Conservation (phyloP, 2,888 invertebrate species). For the Rhagium mordax region DNA sequence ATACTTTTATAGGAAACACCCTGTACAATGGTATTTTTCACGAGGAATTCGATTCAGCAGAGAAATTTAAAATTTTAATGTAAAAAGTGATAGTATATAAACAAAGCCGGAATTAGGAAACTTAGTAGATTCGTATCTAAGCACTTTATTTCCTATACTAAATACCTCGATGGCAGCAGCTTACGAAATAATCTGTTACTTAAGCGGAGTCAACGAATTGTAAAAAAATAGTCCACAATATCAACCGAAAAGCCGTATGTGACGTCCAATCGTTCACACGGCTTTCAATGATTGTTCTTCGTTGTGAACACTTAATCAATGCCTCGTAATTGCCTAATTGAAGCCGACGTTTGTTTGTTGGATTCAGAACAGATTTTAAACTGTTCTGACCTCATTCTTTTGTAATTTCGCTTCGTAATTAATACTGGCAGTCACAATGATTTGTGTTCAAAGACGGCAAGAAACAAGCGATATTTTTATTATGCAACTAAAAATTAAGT, state of each 20-base stretch:
- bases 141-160: too few species aligned
- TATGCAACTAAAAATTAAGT: not conserved
- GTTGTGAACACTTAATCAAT: not conserved
- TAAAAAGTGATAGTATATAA: too few species aligned
- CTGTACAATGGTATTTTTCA: too few species aligned
- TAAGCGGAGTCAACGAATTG: not conserved
- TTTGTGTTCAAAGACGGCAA: not conserved
- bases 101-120: too few species aligned
- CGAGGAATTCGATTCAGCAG: too few species aligned
- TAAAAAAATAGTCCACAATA: not conserved
- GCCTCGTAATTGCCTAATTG: not conserved
- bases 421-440: not conserved
- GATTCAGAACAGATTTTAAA: slow-evolving; percentile 9
- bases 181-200: not conserved
- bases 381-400: slow-evolving; percentile 12
- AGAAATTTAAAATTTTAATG: too few species aligned
- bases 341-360: not conserved
- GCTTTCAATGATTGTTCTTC: not conserved
- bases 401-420: not conserved
- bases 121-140: too few species aligned
- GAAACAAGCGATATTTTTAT: not conserved
- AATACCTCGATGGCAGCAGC: too few species aligned
- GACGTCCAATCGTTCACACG: not conserved
- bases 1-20: too few species aligned
- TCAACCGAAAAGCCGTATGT: not conserved